Evolutionary conservation across 2,797 vertebrate species (phyloP).

Genomic region (Lagorchestes hirsutus): DNA sequence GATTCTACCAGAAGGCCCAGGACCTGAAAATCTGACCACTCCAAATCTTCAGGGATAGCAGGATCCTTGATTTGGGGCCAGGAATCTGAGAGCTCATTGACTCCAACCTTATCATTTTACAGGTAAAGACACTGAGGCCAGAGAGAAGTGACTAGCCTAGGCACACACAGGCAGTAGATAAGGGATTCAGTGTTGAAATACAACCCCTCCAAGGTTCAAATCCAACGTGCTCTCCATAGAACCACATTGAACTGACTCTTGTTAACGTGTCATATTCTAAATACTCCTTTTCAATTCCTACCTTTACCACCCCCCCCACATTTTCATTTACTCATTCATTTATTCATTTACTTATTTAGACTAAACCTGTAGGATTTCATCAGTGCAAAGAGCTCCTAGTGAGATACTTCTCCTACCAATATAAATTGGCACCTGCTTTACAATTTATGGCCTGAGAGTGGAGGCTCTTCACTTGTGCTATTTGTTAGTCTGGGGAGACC

Average conservation of each 20-base stretch:
- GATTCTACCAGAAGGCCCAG: background rate
- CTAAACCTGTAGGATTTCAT: background rate
- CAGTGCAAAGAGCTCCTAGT: background rate
- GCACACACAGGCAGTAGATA: background rate
- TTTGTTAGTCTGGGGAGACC: background rate
- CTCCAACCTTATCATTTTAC: background rate
- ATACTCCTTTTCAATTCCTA: background rate
- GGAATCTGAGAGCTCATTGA: background rate
- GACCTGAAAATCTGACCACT: background rate
- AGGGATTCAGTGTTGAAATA: background rate
- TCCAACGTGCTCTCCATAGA: background rate
- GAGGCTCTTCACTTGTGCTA: background rate
- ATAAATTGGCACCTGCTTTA: background rate
- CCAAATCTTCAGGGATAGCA: background rate
- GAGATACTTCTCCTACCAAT: background rate
- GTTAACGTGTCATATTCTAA: background rate
- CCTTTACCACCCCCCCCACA: background rate
- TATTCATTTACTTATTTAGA: background rate
- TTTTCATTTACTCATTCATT: background rate
- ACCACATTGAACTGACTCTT: background rate
- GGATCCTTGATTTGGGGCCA: background rate
- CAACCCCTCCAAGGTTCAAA: background rate
- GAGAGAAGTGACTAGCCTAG: background rate
- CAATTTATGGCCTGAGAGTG: background rate
- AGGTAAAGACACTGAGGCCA: background rate